phyloP scores from a whole-genome alignment of 2,797 vertebrate species.

The Silurus aristotelis region DNA sequence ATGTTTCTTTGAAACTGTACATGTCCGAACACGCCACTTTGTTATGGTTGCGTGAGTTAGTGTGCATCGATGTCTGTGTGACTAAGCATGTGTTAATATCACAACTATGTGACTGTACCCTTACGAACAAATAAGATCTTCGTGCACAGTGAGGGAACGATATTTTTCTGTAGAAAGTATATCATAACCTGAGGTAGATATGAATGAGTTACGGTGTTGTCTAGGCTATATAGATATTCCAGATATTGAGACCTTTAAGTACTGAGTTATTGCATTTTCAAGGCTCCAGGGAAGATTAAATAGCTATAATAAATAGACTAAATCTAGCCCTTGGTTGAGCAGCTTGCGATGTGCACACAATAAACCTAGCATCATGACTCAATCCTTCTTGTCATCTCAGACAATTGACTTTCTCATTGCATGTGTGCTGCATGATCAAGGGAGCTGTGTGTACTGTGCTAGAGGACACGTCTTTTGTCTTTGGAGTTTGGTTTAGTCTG shows the following conservation, averaged over 20 bases:
- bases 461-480: constrained; percentile 8
- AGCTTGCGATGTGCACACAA: constrained; percentile 1
- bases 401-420: constrained; percentile 10
- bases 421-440: constrained; percentile 27
- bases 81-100: constrained; percentile 43
- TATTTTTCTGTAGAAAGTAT: background rate
- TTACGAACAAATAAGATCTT: constrained; percentile 10
- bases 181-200: background rate
- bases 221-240: background rate
- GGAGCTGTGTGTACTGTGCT: constrained; percentile 17
- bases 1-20: constrained; percentile 17
- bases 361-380: constrained; percentile 32
- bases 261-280: constrained; percentile 16
- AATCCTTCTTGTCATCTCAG: constrained; percentile 26
- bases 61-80: constrained; percentile 27
- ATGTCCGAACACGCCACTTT: constrained; percentile 19
- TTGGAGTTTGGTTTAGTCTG: constrained; percentile 16
- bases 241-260: constrained; percentile 6
- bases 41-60: constrained; percentile 26
- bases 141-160: background rate
- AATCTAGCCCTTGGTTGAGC: background rate
- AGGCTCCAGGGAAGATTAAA: background rate
- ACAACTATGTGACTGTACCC: constrained; percentile 29
- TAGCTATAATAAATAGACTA: constrained; percentile 9
- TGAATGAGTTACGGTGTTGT: background rate